Evolutionary conservation across 2,113 vertebrate species (phyloP).

Genomic region (Heptranchias perlo): DNA sequence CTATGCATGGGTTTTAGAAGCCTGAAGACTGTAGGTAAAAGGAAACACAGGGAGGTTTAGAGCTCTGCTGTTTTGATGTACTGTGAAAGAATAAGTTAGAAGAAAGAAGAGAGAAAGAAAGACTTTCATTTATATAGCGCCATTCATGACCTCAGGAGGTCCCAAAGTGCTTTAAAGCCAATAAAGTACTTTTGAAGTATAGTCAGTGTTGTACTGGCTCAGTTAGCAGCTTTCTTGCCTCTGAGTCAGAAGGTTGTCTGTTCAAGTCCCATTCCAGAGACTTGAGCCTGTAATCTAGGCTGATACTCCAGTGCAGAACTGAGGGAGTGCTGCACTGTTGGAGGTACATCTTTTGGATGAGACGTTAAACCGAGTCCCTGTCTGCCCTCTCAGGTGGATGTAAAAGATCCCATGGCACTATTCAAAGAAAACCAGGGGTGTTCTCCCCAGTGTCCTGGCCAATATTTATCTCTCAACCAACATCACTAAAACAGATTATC

Average conservation of each 20-base stretch:
- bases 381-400: background rate
- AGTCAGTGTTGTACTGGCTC: background rate
- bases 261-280: background rate
- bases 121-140: no score
- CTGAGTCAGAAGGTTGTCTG: background rate
- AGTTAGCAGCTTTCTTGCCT: background rate
- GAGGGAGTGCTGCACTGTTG: background rate
- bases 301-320: background rate
- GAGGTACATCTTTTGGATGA: background rate
- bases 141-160: no score
- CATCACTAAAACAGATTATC: background rate
- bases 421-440: background rate
- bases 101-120: no score
- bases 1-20: no score
- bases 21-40: background rate
- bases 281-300: background rate
- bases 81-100: no score
- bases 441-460: background rate
- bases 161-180: no score
- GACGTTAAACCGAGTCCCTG: background rate
- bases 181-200: background rate
- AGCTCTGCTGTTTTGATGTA: background rate
- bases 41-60: background rate
- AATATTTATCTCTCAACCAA: background rate
- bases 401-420: background rate